A percentile compares a stretch with the other conserved stretches of the same genome.
Evolutionary conservation across 2,888 invertebrate genomes (phyloP).

Genomic region (Uropetala carovei): DNA sequence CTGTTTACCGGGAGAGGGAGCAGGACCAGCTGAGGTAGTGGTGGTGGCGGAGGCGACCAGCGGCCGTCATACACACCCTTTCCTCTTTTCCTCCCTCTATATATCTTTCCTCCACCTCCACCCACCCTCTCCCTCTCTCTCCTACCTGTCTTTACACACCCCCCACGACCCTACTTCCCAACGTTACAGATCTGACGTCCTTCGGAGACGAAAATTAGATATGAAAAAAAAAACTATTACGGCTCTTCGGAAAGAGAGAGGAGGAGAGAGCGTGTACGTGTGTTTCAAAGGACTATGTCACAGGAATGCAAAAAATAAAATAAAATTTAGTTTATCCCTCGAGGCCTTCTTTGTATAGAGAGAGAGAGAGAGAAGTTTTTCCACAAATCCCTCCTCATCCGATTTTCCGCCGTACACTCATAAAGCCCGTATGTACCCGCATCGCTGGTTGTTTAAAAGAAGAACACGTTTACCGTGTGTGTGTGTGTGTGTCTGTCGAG

Average conservation of each 20-base stretch:
- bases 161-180: neutral
- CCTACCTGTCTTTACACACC: neutral
- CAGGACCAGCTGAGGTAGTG: neutral
- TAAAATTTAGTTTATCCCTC: neutral
- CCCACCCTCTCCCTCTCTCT: neutral
- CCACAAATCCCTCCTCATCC: neutral
- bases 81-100: too few relatives aligned
- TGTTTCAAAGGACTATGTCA: neutral
- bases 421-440: too few relatives aligned
- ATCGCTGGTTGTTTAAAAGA: too few relatives aligned
- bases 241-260: neutral
- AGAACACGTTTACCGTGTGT: too few relatives aligned
- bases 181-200: neutral
- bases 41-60: neutral
- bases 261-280: neutral
- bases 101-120: too few relatives aligned
- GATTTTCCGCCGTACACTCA: too few relatives aligned
- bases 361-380: too few relatives aligned
- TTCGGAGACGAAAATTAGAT: neutral
- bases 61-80: too few relatives aligned
- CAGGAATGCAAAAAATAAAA: neutral
- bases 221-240: neutral
- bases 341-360: too few relatives aligned
- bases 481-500: too few relatives aligned
- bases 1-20: constrained; percentile 4